Conservation (phyloP, 2,113 vertebrate species). For the Merops nubicus region DNA sequence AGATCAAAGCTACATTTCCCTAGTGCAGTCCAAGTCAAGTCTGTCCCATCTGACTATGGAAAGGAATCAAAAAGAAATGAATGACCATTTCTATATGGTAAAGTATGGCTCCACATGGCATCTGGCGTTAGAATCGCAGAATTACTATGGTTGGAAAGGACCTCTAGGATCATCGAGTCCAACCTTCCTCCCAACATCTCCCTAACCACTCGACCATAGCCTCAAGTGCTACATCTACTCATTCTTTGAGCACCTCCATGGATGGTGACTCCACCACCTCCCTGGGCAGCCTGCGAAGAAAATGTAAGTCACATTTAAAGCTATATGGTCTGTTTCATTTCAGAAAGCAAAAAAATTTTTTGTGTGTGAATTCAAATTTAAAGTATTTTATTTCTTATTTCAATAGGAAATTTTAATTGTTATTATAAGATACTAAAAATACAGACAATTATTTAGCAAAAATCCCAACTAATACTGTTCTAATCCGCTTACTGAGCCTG, state of each 20-base stretch:
- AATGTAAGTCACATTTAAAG: background rate
- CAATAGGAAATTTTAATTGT: background rate
- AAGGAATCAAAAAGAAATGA: background rate
- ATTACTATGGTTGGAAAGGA: no score
- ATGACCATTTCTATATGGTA: background rate
- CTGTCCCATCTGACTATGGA: background rate
- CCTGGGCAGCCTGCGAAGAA: no score
- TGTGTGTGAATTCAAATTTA: background rate
- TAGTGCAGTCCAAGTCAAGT: background rate
- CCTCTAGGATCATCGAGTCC: no score
- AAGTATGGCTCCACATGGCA: background rate
- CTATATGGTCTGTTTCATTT: background rate
- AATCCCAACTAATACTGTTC: background rate
- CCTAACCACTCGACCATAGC: no score
- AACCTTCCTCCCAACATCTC: no score
- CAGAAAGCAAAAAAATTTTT: background rate
- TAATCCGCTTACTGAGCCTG: background rate
- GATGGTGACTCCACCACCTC: no score
- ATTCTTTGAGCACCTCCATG: no score
- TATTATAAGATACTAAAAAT: background rate
- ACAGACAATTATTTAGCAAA: background rate
- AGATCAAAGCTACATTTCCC: background rate
- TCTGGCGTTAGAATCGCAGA: no score
- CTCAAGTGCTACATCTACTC: no score
- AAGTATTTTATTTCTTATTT: background rate